Base-by-base conservation (phyloP, 2,888 invertebrate species). In the Toxonevra muliebris region DNA sequence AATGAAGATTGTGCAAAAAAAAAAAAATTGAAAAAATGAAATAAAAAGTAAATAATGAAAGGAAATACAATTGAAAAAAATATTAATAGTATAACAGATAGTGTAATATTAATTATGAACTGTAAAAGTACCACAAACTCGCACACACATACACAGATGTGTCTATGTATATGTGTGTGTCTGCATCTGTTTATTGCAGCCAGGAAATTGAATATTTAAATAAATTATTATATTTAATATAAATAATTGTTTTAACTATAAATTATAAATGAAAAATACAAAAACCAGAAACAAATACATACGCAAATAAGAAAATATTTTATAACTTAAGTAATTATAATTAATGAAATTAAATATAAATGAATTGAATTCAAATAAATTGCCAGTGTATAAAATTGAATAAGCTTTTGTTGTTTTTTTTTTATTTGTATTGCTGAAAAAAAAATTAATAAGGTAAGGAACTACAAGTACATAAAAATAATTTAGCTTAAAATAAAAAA, bases 361-460 rank as follows among this genome's bases (percentile, higher is more conserved):
- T n/a, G 19, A 53, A 53, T 53, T 53, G 19, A 15, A 48, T 48
- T 48, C n/a, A 17, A 53, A 61, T 61, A 61, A 61, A 61, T n/a
- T 61, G 61, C 52, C 40, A 50, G 61, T 61, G 61, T 61, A 61
- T 61, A 61, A 61, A 52, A 61, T 50, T 61, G 30, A 61, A 59
- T 48, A 13, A 48, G 5, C 8, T 48, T 13, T 48, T 5, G 13
- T 15, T 48, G 48, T 48, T 2, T 48, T 1, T 11, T 13, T 48
- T 2, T 4, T 48, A 1, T 48, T 15, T 48, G 10, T 48, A 15
- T 48, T n/a, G n/a, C n/a, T n/a, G n/a, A n/a, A 30, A 30, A 30
- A 4, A 30, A 30, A 30, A 30, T 30, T 4, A 30, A 7, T 4
- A 30, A 30, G 2, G n/a, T n/a, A n/a, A n/a, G n/a, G n/a, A n/a